Evolutionary conservation across 2,113 vertebrate genomes (phyloP).

Genomic region (Bufo bufo): DNA sequence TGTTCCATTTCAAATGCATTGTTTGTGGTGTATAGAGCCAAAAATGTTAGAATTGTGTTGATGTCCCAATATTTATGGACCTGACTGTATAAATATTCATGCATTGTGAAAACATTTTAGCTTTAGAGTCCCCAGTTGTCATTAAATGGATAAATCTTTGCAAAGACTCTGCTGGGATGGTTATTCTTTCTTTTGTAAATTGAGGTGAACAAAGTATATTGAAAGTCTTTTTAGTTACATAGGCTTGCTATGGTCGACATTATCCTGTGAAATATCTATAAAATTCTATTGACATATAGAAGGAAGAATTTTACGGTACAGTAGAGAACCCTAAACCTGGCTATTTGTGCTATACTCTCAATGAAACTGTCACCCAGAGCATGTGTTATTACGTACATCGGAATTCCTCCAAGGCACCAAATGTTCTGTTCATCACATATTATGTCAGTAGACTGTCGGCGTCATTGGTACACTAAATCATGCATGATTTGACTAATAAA

Average conservation of each 20-base stretch:
- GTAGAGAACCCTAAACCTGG: neutral
- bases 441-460: neutral
- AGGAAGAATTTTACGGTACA: constrained; percentile 18
- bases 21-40: no score
- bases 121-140: neutral
- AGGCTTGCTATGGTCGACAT: neutral
- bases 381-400: no score
- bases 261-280: constrained; percentile 26
- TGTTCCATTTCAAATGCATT: no score
- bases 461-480: neutral
- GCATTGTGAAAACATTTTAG: neutral
- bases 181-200: constrained; percentile 16
- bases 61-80: no score
- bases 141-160: constrained; percentile 2
- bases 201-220: constrained; percentile 1
- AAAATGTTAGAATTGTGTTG: no score
- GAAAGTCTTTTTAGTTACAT: constrained; percentile 16
- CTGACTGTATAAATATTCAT: neutral
- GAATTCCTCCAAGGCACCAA: neutral
- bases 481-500: no score
- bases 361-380: neutral
- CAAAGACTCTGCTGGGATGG: constrained; percentile 29
- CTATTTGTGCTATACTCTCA: neutral
- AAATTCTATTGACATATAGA: neutral
- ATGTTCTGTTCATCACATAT: neutral